Evolutionary conservation across 2,888 invertebrate species (phyloP).

Genomic region (Cheilosia grossa): DNA sequence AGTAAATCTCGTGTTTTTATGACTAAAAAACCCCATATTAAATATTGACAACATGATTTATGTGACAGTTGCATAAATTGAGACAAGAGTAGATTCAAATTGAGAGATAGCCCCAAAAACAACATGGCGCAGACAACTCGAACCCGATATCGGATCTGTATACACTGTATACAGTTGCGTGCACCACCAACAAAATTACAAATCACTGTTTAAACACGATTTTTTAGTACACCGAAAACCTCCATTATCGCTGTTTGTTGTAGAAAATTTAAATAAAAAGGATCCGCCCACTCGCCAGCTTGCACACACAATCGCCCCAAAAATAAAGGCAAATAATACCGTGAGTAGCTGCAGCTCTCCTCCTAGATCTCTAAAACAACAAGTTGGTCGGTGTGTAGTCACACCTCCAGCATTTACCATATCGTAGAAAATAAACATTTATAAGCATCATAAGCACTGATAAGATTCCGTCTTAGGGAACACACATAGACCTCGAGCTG

Average conservation of each 20-base stretch:
- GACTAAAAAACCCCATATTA: neutral
- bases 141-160: too few species aligned
- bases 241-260: conserved; percentile 20
- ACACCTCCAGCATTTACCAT: conserved; percentile 56
- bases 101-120: neutral
- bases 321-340: neutral
- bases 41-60: neutral
- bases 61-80: neutral
- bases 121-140: conserved; percentile 1
- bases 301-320: conserved; percentile 17
- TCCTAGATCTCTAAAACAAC: conserved; percentile 59
- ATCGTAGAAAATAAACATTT: conserved; percentile 60
- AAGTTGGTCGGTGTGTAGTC: conserved; percentile 57
- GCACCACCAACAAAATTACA: neutral
- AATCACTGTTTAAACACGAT: conserved; percentile 33
- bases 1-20: too few species aligned
- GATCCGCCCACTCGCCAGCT: conserved; percentile 43
- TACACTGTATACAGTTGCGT: neutral
- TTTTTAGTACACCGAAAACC: neutral
- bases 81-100: neutral
- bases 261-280: conserved; percentile 37
- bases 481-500: conserved; percentile 23
- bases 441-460: conserved; percentile 57
- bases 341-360: conserved; percentile 12
- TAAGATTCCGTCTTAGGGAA: conserved; percentile 53